Conservation (phyloP, 2,113 vertebrate genomes). For the Ascaphus truei region DNA sequence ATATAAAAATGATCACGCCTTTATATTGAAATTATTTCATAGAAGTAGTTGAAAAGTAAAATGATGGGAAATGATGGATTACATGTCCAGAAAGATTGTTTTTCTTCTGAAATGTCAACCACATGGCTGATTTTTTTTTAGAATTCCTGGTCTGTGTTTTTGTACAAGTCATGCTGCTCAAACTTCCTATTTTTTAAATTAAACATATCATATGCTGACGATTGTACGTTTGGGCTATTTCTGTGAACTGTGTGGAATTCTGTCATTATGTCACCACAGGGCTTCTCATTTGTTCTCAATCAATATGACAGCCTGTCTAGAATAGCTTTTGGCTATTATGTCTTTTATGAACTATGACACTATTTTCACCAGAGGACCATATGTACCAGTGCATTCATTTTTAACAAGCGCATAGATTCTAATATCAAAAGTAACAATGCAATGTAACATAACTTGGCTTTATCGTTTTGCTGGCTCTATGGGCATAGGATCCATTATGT, state of each 20-base stretch:
- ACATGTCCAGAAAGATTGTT: neutral
- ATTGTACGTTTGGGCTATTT: neutral
- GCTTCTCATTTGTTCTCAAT: slow-evolving; percentile 24
- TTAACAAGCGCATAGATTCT: slow-evolving; percentile 36
- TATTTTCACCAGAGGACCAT: slow-evolving; percentile 38
- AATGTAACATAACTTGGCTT: slow-evolving; percentile 29
- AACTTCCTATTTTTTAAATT: neutral
- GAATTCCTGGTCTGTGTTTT: neutral
- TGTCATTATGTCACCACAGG: neutral
- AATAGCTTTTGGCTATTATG: slow-evolving; percentile 24
- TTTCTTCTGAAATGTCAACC: neutral
- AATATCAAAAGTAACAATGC: slow-evolving; percentile 29
- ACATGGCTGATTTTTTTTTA: neutral
- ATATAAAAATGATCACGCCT: too few species aligned
- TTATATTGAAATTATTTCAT: too few species aligned
- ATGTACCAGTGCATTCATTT: slow-evolving; percentile 38
- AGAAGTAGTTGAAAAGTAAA: too few species aligned
- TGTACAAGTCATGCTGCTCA: slow-evolving; percentile 8
- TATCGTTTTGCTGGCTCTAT: neutral
- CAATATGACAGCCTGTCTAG: slow-evolving; percentile 22
- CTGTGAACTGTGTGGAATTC: neutral
- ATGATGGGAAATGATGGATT: too few species aligned
- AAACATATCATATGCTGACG: neutral
- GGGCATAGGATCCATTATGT: too few species aligned
- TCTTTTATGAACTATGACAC: slow-evolving; percentile 36